Evolutionary conservation across 2,113 vertebrate genomes (phyloP).

Genomic region (Nestor notabilis): DNA sequence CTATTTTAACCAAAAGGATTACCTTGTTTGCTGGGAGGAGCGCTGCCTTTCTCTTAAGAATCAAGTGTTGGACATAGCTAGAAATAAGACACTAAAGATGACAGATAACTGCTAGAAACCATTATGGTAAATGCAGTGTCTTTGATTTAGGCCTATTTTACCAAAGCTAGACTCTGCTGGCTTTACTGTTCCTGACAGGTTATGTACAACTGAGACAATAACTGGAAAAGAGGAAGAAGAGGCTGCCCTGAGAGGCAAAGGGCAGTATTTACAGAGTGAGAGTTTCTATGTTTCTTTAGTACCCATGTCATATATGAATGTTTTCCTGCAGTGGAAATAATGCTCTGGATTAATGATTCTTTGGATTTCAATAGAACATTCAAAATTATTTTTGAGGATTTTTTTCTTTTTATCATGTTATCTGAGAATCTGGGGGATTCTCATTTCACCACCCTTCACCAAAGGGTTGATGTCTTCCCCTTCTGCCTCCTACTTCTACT

Average conservation of each 20-base stretch:
- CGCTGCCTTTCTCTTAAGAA: neutral
- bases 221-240: neutral
- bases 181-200: neutral
- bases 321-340: neutral
- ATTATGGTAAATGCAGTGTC: fast-evolving
- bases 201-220: neutral
- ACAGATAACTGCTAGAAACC: neutral
- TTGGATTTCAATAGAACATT: neutral
- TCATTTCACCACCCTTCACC: neutral
- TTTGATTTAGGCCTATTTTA: neutral
- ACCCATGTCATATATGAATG: neutral
- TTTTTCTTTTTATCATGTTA: neutral
- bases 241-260: neutral
- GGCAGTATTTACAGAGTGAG: neutral
- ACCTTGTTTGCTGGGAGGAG: neutral
- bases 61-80: neutral
- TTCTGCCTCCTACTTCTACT: too few species aligned
- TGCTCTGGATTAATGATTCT: neutral
- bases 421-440: neutral
- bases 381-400: neutral
- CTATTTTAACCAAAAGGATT: neutral
- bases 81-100: neutral
- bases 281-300: neutral
- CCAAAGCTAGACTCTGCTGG: neutral
- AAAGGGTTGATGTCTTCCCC: neutral